Percentiles rank a stretch among this genome's conserved stretches.
phyloP scores from a whole-genome alignment of 2,888 invertebrate species.

The Meloe dianella region DNA sequence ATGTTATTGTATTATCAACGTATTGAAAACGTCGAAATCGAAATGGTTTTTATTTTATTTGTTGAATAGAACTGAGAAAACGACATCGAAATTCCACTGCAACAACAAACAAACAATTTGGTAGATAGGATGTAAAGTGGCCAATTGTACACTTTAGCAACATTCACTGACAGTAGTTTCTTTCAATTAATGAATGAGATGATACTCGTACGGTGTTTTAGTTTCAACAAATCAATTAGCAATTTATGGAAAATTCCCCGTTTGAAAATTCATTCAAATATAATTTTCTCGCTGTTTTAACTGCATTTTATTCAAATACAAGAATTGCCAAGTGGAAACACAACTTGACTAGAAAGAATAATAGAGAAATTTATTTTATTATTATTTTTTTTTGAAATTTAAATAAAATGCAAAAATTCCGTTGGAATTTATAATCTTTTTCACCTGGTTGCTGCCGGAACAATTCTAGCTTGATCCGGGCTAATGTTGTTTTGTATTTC shows the following conservation, averaged over 20 bases:
- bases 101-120: slow-evolving; percentile 1
- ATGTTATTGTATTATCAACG: slow-evolving; percentile 23
- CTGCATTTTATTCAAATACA: neutral
- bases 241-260: neutral
- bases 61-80: neutral
- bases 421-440: slow-evolving; percentile 9
- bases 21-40: neutral
- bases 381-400: neutral
- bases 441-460: slow-evolving; percentile 11
- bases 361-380: slow-evolving; percentile 6
- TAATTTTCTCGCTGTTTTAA: slow-evolving; percentile 5
- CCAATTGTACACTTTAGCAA: neutral
- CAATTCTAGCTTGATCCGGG: slow-evolving; percentile 11
- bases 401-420: slow-evolving; percentile 8
- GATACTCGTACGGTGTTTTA: neutral
- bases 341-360: slow-evolving; percentile 9
- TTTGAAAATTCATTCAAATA: slow-evolving; percentile 7
- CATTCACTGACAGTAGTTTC: neutral
- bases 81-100: neutral
- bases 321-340: slow-evolving; percentile 4
- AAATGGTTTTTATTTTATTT: neutral
- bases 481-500: slow-evolving; percentile 7
- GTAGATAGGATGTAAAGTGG: neutral
- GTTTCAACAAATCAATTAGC: neutral
- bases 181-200: neutral